phyloP scores from a whole-genome alignment of 2,797 vertebrate species.

The Pogoniulus pusillus region DNA sequence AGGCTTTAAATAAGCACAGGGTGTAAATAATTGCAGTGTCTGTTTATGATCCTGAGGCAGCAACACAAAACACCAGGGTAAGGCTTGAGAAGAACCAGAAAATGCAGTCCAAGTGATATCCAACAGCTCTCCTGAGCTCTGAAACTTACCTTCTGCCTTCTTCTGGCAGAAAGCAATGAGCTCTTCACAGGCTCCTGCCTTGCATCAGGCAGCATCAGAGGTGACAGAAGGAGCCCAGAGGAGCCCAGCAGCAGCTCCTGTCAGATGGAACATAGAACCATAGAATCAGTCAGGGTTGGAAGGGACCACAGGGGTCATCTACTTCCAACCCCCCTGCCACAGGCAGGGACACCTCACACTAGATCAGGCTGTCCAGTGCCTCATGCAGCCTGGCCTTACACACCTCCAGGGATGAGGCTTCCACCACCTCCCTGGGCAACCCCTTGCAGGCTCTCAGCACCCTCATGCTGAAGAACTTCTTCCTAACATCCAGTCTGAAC shows the following conservation, averaged over 20 bases:
- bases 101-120: background rate
- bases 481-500: no score
- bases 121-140: background rate
- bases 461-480: no score
- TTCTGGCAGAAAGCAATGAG: background rate
- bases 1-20: background rate
- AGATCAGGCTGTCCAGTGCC: no score
- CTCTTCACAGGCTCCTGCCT: background rate
- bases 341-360: no score
- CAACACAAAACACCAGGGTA: background rate
- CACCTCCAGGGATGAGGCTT: no score
- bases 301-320: no score
- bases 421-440: no score
- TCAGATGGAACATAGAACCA: background rate
- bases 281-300: no score
- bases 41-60: constrained; percentile 14
- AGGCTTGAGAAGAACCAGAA: background rate
- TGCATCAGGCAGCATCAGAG: fast-evolving
- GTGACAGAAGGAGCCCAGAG: fast-evolving
- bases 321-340: no score
- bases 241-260: background rate
- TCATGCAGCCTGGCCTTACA: no score
- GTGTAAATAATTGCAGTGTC: background rate
- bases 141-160: background rate
- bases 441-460: no score